Evolutionary conservation across 2,888 invertebrate species (phyloP).

Genomic region (Pristionchus arcanus): DNA sequence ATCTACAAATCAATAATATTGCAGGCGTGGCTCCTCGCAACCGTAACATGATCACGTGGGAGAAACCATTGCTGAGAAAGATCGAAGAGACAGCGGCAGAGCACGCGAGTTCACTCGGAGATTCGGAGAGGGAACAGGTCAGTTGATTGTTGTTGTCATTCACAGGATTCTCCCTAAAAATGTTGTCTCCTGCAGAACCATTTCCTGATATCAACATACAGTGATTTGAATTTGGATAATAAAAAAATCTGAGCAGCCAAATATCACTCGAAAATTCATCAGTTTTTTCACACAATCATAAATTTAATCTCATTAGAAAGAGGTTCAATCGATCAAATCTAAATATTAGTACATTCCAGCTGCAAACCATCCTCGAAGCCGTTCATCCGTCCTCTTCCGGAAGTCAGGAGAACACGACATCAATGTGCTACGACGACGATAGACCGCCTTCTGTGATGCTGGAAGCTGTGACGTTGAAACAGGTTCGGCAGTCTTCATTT

Average conservation of each 20-base stretch:
- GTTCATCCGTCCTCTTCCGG: slow-evolving; percentile 74
- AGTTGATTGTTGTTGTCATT: not conserved
- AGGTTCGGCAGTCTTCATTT: not conserved
- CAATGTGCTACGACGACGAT: slow-evolving; percentile 64
- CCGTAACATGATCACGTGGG: slow-evolving; percentile 79
- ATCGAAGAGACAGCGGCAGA: slow-evolving; percentile 79
- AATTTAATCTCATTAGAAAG: not conserved
- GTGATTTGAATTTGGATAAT: too few species aligned
- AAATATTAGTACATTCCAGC: not conserved
- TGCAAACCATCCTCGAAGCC: slow-evolving; percentile 74
- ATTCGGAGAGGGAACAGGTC: slow-evolving; percentile 77
- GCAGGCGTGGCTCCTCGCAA: slow-evolving; percentile 76
- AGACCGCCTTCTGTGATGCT: slow-evolving; percentile 76
- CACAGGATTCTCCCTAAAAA: too few species aligned
- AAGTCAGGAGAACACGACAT: slow-evolving; percentile 74
- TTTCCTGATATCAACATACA: too few species aligned
- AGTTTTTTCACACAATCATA: too few species aligned
- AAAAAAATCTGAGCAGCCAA: too few species aligned
- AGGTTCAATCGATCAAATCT: too few species aligned
- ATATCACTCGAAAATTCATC: too few species aligned
- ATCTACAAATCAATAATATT: too few species aligned
- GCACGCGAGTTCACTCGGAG: slow-evolving; percentile 77
- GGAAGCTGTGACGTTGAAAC: slow-evolving; percentile 75
- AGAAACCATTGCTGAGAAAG: slow-evolving; percentile 77
- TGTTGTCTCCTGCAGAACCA: too few species aligned